phyloP scores from a whole-genome alignment of 2,888 invertebrate genomes.

The Ryuthela nishihirai region DNA sequence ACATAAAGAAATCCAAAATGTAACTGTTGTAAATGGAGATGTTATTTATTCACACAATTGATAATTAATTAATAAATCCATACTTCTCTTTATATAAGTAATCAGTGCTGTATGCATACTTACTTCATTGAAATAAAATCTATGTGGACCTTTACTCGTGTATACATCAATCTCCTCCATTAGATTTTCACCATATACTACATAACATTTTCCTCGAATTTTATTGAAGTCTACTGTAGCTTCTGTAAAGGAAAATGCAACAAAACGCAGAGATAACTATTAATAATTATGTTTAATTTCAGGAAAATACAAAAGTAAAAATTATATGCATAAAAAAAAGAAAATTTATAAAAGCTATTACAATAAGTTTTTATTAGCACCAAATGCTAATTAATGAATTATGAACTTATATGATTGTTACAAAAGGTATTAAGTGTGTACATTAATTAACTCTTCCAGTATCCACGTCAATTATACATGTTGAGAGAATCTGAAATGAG shows the following conservation, averaged over 20 bases:
- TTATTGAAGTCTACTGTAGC: constrained; percentile 58
- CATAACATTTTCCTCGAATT: constrained; percentile 66
- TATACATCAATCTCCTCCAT: constrained; percentile 57
- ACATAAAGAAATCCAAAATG: no score
- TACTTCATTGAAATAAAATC: constrained; percentile 66
- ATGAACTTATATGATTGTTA: no score
- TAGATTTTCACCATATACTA: constrained; percentile 63
- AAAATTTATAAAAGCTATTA: not conserved
- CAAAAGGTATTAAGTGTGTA: no score
- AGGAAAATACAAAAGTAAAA: not conserved
- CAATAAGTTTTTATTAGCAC: no score
- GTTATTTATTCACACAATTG: no score
- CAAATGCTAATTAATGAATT: no score
- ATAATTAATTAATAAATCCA: no score
- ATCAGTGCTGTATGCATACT: not conserved
- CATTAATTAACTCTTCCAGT: no score
- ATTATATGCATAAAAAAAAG: not conserved
- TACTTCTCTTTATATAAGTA: no score
- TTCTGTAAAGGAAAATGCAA: constrained; percentile 50
- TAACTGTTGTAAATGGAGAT: no score
- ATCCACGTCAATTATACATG: no score
- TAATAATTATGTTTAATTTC: not conserved
- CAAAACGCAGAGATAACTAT: not conserved
- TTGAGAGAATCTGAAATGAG: no score
- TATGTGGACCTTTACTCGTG: constrained; percentile 61